Percentiles rank a stretch among this genome's conserved stretches.
These are phyloP conservation scores for Junonia oenone DNA, from an alignment of 2,888 invertebrate genomes.

Conservation along the genomic window DNA sequence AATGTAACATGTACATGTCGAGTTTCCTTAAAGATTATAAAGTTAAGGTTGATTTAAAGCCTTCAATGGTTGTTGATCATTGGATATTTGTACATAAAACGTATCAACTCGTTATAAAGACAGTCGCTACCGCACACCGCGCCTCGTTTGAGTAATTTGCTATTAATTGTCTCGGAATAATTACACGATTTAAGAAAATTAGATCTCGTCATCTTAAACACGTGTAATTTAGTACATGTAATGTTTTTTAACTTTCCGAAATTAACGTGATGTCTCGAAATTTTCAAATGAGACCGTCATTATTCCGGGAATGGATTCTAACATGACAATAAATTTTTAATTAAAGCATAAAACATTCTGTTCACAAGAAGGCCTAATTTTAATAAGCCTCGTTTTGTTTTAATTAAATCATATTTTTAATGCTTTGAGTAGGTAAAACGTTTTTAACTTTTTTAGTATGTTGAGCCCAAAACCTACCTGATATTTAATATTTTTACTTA, in stretches of 20 bases:
- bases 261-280: conserved; percentile 24
- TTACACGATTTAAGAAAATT: conserved; percentile 32
- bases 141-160: conserved; percentile 40
- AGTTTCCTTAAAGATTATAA: neutral
- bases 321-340: conserved; percentile 19
- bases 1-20: neutral
- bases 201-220: conserved; percentile 29
- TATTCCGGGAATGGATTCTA: conserved; percentile 23
- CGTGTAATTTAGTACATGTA: conserved; percentile 28
- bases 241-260: conserved; percentile 28
- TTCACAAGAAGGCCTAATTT: neutral
- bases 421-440: neutral
- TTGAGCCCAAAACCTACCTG: too few relatives aligned
- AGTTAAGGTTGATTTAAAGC: neutral
- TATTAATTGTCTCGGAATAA: conserved; percentile 44
- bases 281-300: conserved; percentile 22
- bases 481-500: too few relatives aligned
- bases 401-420: neutral
- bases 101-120: neutral
- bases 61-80: neutral
- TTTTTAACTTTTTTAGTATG: neutral
- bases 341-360: conserved; percentile 7
- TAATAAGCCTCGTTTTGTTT: neutral
- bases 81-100: neutral
- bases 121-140: conserved; percentile 44